Conservation (phyloP, 2,113 vertebrate species). For the Telmatochromis sp. region DNA sequence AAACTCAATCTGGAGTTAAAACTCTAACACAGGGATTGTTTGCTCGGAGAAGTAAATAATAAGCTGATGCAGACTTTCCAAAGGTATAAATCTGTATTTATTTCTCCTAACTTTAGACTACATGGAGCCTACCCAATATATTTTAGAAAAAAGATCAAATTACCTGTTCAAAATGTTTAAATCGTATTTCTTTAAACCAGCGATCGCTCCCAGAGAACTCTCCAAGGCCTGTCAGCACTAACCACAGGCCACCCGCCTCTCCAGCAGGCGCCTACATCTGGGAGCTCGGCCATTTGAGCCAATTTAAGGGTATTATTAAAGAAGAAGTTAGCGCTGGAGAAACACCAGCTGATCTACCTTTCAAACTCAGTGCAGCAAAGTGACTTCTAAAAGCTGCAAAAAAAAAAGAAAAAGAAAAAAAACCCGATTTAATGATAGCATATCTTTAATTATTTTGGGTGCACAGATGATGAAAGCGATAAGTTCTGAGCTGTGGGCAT, state of each 20-base stretch:
- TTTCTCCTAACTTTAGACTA: neutral
- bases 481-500: neutral
- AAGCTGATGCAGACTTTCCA: neutral
- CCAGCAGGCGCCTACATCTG: slow-evolving; percentile 40
- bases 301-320: slow-evolving; percentile 42
- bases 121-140: neutral
- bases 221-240: slow-evolving; percentile 28
- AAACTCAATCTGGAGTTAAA: neutral
- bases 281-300: slow-evolving; percentile 36
- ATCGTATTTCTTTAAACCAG: slow-evolving; percentile 34
- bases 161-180: slow-evolving; percentile 7
- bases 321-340: neutral
- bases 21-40: neutral
- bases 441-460: neutral
- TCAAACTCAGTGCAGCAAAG: neutral
- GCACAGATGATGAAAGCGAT: neutral
- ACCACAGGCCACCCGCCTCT: slow-evolving; percentile 51
- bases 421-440: neutral
- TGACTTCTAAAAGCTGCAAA: neutral
- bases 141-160: neutral
- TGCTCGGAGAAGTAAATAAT: neutral
- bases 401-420: accelerated
- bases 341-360: neutral
- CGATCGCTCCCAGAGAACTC: slow-evolving; percentile 21
- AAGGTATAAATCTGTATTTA: neutral